Conservation (phyloP, 2,888 invertebrate species). For the Torymus tubicola region DNA sequence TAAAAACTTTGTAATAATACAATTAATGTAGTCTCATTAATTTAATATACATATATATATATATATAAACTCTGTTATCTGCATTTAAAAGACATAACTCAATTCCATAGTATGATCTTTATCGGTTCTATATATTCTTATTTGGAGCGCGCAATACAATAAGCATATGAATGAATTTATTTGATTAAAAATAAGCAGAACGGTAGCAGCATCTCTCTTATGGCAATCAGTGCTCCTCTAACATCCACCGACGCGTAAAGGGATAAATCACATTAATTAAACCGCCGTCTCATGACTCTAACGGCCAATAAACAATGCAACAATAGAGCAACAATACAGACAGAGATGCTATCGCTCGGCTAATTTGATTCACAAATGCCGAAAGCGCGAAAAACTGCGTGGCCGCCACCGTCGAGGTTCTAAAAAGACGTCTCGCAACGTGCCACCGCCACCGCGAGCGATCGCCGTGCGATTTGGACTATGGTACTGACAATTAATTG, state of each 20-base stretch:
- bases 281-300: not conserved
- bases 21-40: too few relatives aligned
- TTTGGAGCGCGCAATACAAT: too few relatives aligned
- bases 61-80: too few relatives aligned
- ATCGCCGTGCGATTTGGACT: conserved; percentile 63
- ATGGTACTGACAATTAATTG: conserved; percentile 73
- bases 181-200: too few relatives aligned
- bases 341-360: not conserved
- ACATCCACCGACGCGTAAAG: conserved; percentile 2
- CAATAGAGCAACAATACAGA: not conserved
- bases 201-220: too few relatives aligned
- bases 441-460: not conserved
- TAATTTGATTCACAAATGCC: conserved; percentile 36
- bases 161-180: too few relatives aligned
- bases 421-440: conserved; percentile 45
- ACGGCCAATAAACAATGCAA: conserved; percentile 11
- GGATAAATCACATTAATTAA: conserved; percentile 14
- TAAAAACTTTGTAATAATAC: too few relatives aligned
- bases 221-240: not conserved
- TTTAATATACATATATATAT: too few relatives aligned
- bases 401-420: not conserved
- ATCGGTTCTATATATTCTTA: too few relatives aligned
- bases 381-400: not conserved
- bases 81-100: too few relatives aligned
- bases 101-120: too few relatives aligned